phyloP scores from a whole-genome alignment of 1,140 invertebrate species.

The Drosophila varians region DNA sequence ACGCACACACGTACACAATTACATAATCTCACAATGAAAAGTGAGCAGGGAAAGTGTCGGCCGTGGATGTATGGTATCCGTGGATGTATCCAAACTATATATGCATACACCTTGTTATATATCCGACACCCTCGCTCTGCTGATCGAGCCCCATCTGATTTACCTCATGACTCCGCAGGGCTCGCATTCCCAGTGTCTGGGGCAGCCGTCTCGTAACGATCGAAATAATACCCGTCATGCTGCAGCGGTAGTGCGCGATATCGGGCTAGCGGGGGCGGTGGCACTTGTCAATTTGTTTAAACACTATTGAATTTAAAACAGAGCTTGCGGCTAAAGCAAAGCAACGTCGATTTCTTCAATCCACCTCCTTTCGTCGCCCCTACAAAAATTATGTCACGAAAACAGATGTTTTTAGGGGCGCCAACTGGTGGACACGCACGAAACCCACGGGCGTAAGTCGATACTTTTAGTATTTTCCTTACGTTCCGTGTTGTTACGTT shows the following conservation, averaged over 20 bases:
- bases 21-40: slow-evolving; percentile 59
- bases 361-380: slow-evolving; percentile 46
- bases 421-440: slow-evolving; percentile 2
- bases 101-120: neutral
- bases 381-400: slow-evolving; percentile 32
- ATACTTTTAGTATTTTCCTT: neutral
- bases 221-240: slow-evolving; percentile 74
- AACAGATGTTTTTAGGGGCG: slow-evolving; percentile 6
- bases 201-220: slow-evolving; percentile 74
- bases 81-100: neutral
- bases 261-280: slow-evolving; percentile 9
- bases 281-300: slow-evolving; percentile 49
- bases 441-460: neutral
- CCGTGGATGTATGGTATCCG: neutral
- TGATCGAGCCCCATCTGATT: slow-evolving; percentile 6
- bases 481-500: no score
- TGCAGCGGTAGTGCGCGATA: slow-evolving; percentile 32
- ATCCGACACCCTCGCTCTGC: slow-evolving; percentile 1
- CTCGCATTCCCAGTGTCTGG: slow-evolving; percentile 61
- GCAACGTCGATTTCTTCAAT: slow-evolving; percentile 56
- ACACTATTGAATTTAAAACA: slow-evolving; percentile 47
- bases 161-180: slow-evolving; percentile 75
- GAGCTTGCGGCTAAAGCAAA: slow-evolving; percentile 51
- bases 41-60: slow-evolving; percentile 9
- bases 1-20: slow-evolving; percentile 56